A percentile compares a stretch with the other conserved stretches of the same genome.
phyloP scores from a whole-genome alignment of 1,140 invertebrate species.

The Cylas formicarius region DNA sequence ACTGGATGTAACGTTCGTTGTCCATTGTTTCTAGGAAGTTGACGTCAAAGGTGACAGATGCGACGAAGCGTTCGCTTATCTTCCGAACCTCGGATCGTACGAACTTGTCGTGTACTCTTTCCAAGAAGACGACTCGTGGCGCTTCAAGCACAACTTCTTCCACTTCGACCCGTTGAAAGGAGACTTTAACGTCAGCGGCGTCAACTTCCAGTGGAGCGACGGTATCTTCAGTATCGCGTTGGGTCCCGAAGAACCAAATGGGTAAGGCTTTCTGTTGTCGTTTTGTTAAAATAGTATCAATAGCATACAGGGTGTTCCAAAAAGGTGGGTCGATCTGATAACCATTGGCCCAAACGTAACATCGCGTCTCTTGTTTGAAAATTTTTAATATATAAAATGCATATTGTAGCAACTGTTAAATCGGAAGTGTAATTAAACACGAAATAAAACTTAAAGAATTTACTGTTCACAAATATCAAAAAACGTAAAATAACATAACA shows the following conservation, averaged over 20 bases:
- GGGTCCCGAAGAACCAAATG: slow-evolving; percentile 24
- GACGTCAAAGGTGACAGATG: slow-evolving; percentile 61
- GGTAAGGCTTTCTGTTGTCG: slow-evolving; percentile 16
- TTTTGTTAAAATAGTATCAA: neutral
- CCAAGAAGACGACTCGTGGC: slow-evolving; percentile 65
- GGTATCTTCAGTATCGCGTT: slow-evolving; percentile 64
- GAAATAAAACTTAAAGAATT: too few relatives aligned
- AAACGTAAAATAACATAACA: too few relatives aligned
- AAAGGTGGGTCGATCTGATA: too few relatives aligned
- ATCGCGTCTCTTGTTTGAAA: too few relatives aligned
- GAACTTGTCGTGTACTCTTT: slow-evolving; percentile 68
- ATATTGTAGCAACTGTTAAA: too few relatives aligned
- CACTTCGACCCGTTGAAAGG: slow-evolving; percentile 70
- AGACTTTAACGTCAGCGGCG: slow-evolving; percentile 60
- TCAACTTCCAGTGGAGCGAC: slow-evolving; percentile 72
- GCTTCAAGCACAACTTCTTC: slow-evolving; percentile 72
- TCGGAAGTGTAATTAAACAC: too few relatives aligned
- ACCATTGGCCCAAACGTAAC: too few relatives aligned
- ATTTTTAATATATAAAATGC: too few relatives aligned
- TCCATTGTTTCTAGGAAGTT: slow-evolving; percentile 43
- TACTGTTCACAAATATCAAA: too few relatives aligned
- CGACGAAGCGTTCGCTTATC: slow-evolving; percentile 64
- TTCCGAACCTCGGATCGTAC: slow-evolving; percentile 65
- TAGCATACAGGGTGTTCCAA: too few relatives aligned
- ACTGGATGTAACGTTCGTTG: slow-evolving; percentile 1